A percentile compares a stretch with the other conserved stretches of the same genome.
phyloP scores from a whole-genome alignment of 2,113 vertebrate genomes.

The Elanoides forficatus region DNA sequence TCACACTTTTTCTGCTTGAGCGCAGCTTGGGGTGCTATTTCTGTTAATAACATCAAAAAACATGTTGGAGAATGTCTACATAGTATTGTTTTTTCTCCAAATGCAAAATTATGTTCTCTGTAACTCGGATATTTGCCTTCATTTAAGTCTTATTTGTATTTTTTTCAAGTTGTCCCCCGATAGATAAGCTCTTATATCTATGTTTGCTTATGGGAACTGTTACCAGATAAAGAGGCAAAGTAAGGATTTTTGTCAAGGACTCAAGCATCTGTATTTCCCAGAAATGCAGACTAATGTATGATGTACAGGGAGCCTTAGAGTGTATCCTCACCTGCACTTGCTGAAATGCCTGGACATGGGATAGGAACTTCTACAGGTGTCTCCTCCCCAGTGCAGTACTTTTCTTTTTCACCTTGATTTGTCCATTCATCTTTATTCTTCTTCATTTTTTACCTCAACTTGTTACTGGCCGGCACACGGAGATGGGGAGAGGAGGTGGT shows the following conservation, averaged over 20 bases:
- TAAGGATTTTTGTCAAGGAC: not conserved
- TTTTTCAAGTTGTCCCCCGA: constrained; percentile 32
- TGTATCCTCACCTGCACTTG: not conserved
- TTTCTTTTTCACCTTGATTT: not conserved
- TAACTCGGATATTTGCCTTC: constrained; percentile 20
- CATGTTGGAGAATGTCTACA: not conserved
- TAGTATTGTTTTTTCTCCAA: constrained; percentile 7
- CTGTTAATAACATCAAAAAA: constrained; percentile 33
- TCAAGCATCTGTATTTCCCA: not conserved
- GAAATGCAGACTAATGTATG: not conserved
- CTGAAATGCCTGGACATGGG: not conserved
- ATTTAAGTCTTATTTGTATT: not conserved
- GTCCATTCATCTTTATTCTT: not conserved
- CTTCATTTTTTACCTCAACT: not conserved
- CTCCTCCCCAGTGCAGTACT: not conserved
- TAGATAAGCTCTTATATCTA: not conserved
- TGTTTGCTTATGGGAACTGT: not conserved
- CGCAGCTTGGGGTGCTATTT: constrained; percentile 16
- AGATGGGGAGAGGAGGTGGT: not conserved
- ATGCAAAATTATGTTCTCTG: constrained; percentile 10
- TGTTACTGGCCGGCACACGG: rapidly evolving
- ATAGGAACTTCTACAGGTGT: not conserved
- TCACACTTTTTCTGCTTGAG: constrained; percentile 7
- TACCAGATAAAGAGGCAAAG: not conserved
- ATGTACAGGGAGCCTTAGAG: not conserved